Percentiles rank a stretch among this genome's conserved stretches.
These are phyloP conservation scores for Venturia canescens DNA, from an alignment of 1,140 invertebrate species.

Conservation along the genomic window DNA sequence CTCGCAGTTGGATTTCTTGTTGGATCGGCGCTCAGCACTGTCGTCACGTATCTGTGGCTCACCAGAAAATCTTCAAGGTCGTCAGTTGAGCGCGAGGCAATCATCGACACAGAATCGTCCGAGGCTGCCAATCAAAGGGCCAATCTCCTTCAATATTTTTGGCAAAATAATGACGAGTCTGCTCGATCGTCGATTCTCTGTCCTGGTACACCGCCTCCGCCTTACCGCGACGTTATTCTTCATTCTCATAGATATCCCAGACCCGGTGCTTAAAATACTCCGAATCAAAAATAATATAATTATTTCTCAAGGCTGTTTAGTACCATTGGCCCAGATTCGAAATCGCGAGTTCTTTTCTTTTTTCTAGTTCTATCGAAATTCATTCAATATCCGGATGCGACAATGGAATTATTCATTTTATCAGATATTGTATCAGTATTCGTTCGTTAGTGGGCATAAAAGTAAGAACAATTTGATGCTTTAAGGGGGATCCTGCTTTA, in stretches of 20 bases:
- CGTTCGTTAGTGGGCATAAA: no score
- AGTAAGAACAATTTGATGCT: no score
- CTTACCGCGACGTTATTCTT: conserved; percentile 70
- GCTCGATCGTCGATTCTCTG: conserved; percentile 50
- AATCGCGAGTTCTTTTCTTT: not conserved
- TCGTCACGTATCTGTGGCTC: conserved; percentile 66
- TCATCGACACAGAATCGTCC: conserved; percentile 19
- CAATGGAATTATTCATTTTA: no score
- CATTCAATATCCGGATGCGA: no score
- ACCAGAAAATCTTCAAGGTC: conserved; percentile 57
- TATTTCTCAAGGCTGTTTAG: not conserved
- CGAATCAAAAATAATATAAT: not conserved
- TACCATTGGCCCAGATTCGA: not conserved
- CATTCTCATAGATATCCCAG: conserved; percentile 57
- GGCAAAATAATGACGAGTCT: conserved; percentile 39
- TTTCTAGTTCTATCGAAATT: no score
- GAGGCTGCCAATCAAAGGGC: conserved; percentile 59
- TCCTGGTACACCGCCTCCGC: conserved; percentile 70
- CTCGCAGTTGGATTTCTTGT: conserved; percentile 64
- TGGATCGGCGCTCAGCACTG: conserved; percentile 61
- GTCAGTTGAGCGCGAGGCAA: conserved; percentile 27
- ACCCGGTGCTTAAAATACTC: conserved; percentile 33
- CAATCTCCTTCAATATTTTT: conserved; percentile 62
- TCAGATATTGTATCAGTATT: no score
- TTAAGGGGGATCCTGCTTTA: no score